Base-by-base conservation (phyloP, 2,113 vertebrate species). In the Periophthalmus modestus region DNA sequence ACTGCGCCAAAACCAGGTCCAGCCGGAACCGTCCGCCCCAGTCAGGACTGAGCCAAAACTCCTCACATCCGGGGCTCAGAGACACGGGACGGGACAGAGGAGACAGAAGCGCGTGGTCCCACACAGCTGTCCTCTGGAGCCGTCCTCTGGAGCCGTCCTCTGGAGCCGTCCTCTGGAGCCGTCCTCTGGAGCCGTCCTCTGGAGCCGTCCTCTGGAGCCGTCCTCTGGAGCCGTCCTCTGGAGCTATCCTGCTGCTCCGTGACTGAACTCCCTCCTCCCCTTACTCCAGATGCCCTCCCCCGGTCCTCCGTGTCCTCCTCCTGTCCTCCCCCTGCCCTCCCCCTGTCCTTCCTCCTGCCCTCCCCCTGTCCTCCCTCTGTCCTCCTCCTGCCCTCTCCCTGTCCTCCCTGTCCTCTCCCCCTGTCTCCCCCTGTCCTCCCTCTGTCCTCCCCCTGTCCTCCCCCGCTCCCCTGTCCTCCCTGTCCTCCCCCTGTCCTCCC, bases 1-100 rank as follows among this genome's bases (percentile, higher is more conserved):
- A 89, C 82, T 91, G 90, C 92, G 85, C 89, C 82, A 91, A 83
- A 75, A 72, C 84, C 77, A 75, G 79, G 55, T 83, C 85, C 87
- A 89, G 91, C 86, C 87, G 82, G 85, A 79, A 81, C 72, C 83
- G 81, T 84, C 83, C 85, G 84, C 89, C 88, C 86, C 85, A 47
- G 10, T 69, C 75, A 77, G 70, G 70, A 75, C 63, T 66, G 13
- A 23, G 6, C 6, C 23, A 15, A 28, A 28, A 28, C 12, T 28
- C n/a, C 23, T 12, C 23, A 14, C 57, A 28, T 28, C 21, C 21
- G 55, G 13, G 21, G 55, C 21, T 23, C 13, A 52, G 50, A n/a
- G n/a, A n/a, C n/a, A n/a, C n/a, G n/a, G n/a, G n/a, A n/a, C 23
- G 66, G 24, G 43, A 46, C 7, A 43, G 7, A 9, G 39, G 80